Conservation (phyloP, 64 coral and sea anemone genomes). For the Montipora sp. region DNA sequence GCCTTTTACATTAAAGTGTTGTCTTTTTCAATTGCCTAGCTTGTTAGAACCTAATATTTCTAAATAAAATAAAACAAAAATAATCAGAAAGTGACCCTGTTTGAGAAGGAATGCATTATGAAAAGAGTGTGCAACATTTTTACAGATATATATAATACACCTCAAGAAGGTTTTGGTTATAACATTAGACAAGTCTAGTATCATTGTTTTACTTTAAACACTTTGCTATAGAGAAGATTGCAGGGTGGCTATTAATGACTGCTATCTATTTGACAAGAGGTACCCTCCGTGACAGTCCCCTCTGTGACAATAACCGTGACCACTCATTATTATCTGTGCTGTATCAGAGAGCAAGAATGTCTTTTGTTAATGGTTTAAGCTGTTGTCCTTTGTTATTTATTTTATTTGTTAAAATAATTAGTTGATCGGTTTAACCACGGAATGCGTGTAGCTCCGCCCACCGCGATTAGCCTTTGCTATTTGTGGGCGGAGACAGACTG, state of each 20-base stretch:
- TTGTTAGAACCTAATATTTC: neutral
- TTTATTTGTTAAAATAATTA: too few relatives aligned
- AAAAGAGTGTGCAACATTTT: neutral
- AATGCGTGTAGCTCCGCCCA: too few relatives aligned
- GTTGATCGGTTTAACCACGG: too few relatives aligned
- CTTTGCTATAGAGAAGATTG: neutral
- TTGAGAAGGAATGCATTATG: neutral
- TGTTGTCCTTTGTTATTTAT: too few relatives aligned
- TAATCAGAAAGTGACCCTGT: neutral
- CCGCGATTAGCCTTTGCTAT: too few relatives aligned
- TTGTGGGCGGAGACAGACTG: too few relatives aligned
- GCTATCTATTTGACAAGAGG: neutral
- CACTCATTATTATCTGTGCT: neutral
- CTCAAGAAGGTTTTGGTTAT: neutral
- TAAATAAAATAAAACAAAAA: too few relatives aligned
- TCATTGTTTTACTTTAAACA: neutral
- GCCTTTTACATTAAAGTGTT: too few relatives aligned
- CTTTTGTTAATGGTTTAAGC: too few relatives aligned
- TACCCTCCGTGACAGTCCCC: neutral
- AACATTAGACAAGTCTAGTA: neutral
- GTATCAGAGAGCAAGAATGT: neutral
- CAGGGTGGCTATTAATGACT: neutral
- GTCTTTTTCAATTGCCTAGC: neutral
- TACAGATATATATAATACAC: neutral
- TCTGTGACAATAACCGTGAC: neutral